Percentiles rank a stretch among this genome's conserved stretches.
These are phyloP conservation scores for Neoscelio sp. DNA, from an alignment of 2,888 invertebrate genomes.

Conservation along the genomic window DNA sequence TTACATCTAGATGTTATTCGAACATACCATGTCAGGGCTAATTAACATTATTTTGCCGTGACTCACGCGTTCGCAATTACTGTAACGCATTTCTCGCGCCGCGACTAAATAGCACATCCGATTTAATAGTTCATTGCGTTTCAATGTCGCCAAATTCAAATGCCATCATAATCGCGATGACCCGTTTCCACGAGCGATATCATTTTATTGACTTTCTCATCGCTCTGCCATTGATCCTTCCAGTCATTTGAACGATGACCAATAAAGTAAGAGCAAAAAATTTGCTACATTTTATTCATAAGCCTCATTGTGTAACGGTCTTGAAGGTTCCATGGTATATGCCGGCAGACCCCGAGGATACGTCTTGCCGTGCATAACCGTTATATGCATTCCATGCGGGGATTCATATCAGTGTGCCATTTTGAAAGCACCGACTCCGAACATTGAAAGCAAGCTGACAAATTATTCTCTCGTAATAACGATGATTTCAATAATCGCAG, in stretches of 20 bases:
- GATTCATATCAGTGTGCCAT: constrained; percentile 68
- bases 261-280: constrained; percentile 45
- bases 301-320: constrained; percentile 64
- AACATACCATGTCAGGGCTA: constrained; percentile 9
- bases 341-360: constrained; percentile 59
- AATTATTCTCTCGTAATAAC: constrained; percentile 54
- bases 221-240: constrained; percentile 5
- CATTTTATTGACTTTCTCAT: constrained; percentile 12
- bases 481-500: constrained; percentile 51
- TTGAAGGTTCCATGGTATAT: constrained; percentile 47
- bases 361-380: constrained; percentile 61
- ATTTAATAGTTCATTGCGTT: background rate
- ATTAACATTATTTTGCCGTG: constrained; percentile 25
- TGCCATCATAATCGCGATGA: constrained; percentile 6
- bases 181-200: background rate
- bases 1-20: background rate
- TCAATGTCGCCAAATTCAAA: constrained; percentile 32
- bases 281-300: constrained; percentile 66
- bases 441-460: constrained; percentile 61
- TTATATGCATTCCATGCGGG: constrained; percentile 67
- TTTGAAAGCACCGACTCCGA: constrained; percentile 63
- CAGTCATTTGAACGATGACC: constrained; percentile 21
- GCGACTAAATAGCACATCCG: too few relatives aligned
- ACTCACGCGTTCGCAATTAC: constrained; percentile 35
- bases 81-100: constrained; percentile 11